Conservation (phyloP, 2,888 invertebrate species). For the Drosophila sordidula region DNA sequence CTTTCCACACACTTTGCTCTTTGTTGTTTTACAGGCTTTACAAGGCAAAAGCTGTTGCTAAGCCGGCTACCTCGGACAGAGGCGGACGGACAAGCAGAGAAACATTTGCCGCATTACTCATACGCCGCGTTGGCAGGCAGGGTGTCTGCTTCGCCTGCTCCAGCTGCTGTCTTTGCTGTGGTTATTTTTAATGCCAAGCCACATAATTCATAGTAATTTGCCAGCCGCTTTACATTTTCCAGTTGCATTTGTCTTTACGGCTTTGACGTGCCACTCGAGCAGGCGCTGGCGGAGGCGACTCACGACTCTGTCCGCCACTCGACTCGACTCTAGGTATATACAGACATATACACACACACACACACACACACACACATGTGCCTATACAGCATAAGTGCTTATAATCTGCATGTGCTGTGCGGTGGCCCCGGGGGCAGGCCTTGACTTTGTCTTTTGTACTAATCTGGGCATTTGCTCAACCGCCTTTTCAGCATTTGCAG, state of each 20-base stretch:
- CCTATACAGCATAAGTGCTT: neutral
- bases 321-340: neutral
- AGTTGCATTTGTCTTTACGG: conserved; percentile 62
- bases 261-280: conserved; percentile 47
- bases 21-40: conserved; percentile 41
- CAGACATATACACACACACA: neutral
- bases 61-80: conserved; percentile 46
- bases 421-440: conserved; percentile 10
- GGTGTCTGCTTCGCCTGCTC: conserved; percentile 8
- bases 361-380: neutral
- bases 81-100: conserved; percentile 15
- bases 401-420: neutral
- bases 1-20: conserved; percentile 10
- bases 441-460: conserved; percentile 43
- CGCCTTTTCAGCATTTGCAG: conserved; percentile 18
- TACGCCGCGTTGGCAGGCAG: conserved; percentile 53
- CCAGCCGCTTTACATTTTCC: conserved; percentile 65
- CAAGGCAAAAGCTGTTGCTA: conserved; percentile 68
- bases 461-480: conserved; percentile 20
- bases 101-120: conserved; percentile 62
- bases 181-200: conserved; percentile 77
- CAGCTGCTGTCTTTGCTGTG: conserved; percentile 27
- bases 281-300: conserved; percentile 22
- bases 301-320: conserved; percentile 37
- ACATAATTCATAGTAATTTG: conserved; percentile 81